phyloP scores from a whole-genome alignment of 2,888 invertebrate species.

The Carcina quercana region DNA sequence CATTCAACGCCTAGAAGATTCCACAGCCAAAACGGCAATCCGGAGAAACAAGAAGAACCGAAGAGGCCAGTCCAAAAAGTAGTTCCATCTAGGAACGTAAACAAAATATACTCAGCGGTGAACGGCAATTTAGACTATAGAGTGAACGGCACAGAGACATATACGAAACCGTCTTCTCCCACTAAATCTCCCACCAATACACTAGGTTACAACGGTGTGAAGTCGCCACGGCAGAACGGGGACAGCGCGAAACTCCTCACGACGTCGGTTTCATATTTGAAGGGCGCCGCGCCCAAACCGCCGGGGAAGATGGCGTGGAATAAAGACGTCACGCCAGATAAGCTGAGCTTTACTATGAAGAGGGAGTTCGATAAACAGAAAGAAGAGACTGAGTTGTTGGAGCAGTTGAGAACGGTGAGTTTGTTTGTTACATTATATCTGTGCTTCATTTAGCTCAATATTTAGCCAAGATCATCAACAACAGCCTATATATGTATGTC shows the following conservation, averaged over 20 bases:
- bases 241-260: constrained; percentile 70
- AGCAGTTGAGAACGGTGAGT: constrained; percentile 87
- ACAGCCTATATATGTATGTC: too few species aligned
- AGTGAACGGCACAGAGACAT: constrained; percentile 55
- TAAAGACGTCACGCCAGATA: constrained; percentile 80
- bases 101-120: constrained; percentile 66
- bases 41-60: constrained; percentile 59
- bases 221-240: constrained; percentile 52
- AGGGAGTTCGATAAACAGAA: constrained; percentile 93
- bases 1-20: constrained; percentile 68
- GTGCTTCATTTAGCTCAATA: too few species aligned
- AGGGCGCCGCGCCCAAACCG: constrained; percentile 66
- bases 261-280: constrained; percentile 73
- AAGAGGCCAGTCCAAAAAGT: constrained; percentile 87
- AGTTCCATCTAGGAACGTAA: constrained; percentile 81
- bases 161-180: constrained; percentile 80
- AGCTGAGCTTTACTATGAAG: constrained; percentile 93
- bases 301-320: constrained; percentile 81
- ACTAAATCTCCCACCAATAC: constrained; percentile 76
- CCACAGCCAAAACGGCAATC: constrained; percentile 48
- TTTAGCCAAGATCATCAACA: too few species aligned
- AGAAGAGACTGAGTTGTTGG: constrained; percentile 90
- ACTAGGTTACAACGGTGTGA: constrained; percentile 69
- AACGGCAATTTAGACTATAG: constrained; percentile 58
- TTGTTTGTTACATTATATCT: too few species aligned